Evolutionary conservation across 2,113 vertebrate genomes (phyloP), one percentile per base, ranked within the genome.

Genomic region (Dipodomys ordii): DNA sequence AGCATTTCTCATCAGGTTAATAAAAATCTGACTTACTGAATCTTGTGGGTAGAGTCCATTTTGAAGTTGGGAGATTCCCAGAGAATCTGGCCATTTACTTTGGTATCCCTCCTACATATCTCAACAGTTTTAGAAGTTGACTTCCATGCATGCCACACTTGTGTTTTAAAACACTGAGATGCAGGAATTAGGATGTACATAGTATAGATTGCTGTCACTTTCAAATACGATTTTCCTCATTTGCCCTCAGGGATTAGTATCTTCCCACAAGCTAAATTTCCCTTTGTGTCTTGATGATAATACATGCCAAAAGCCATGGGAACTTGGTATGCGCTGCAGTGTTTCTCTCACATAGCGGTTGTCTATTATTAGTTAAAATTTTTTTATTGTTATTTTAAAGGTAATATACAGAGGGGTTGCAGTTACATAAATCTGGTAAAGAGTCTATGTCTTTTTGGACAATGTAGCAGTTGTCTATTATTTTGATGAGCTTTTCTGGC

Each of bases 1-100:
- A 99, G 97, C 99, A 99, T 96, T 99, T 99, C 96, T 98, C 99
- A 71, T 96, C 99, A 98, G 99, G 99, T 99, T 12, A 15, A 0
- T 46, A 78, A 6, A 20, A 86, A 86, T 62, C 35, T 68, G 62
- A n/a, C 12, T 25, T 7, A 10, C 6, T 74, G 80, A 18, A 67
- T 90, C 53, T 95, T 57, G 13, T 19, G 30, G 78, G 78, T 10
- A 65, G 78, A 23, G 23, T 35, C 73, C 65, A 16, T 67, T 90
- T 73, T 65, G 27, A 82, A 71, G 4, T 27, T 72, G 60, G 35
- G 49, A 46, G 68, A 72, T 11, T 74, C 25, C 35, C 69, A 27
- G 32, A 83, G 83, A 4, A 28, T 30, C 67, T 67, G 62, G 44
- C 60, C 57, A 65, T 8, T 44, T 83, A n/a, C 20, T 90, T 74